Evolutionary conservation across 2,888 invertebrate species (phyloP).

Genomic region (Lysandra bellargus): DNA sequence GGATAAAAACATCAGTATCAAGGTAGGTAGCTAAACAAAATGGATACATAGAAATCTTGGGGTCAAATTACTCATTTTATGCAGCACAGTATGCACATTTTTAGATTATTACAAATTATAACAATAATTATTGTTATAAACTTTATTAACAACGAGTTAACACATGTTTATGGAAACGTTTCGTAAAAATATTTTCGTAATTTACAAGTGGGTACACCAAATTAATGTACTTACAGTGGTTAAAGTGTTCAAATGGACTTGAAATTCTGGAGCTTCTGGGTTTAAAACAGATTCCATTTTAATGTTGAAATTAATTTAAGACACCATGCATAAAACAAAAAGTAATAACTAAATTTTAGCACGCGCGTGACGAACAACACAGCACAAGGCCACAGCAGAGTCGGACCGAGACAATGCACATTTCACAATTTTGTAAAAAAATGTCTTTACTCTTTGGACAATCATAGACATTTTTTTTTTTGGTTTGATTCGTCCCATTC

Average conservation of each 20-base stretch:
- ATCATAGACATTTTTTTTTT: background rate
- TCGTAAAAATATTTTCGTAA: conserved; percentile 11
- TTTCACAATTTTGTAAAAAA: background rate
- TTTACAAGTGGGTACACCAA: conserved; percentile 38
- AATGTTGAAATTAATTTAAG: conserved; percentile 36
- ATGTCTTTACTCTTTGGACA: background rate
- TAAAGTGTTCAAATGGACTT: conserved; percentile 57
- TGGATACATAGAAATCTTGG: background rate
- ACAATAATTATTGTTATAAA: conserved; percentile 5
- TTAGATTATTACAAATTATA: background rate
- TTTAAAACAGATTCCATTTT: conserved; percentile 66
- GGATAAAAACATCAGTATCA: conserved; percentile 22
- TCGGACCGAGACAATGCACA: background rate
- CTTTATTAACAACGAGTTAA: conserved; percentile 43
- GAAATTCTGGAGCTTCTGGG: conserved; percentile 70
- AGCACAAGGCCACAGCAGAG: conserved; percentile 28
- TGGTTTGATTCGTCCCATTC: no score
- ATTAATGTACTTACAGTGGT: conserved; percentile 52
- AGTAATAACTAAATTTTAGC: conserved; percentile 42
- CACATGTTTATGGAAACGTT: conserved; percentile 49
- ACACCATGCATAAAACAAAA: conserved; percentile 43
- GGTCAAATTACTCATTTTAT: background rate
- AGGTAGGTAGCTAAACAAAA: background rate
- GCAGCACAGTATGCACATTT: background rate
- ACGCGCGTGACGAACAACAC: conserved; percentile 43